Conservation (phyloP, 1,140 invertebrate genomes). For the Dufourea novaeangliae region DNA sequence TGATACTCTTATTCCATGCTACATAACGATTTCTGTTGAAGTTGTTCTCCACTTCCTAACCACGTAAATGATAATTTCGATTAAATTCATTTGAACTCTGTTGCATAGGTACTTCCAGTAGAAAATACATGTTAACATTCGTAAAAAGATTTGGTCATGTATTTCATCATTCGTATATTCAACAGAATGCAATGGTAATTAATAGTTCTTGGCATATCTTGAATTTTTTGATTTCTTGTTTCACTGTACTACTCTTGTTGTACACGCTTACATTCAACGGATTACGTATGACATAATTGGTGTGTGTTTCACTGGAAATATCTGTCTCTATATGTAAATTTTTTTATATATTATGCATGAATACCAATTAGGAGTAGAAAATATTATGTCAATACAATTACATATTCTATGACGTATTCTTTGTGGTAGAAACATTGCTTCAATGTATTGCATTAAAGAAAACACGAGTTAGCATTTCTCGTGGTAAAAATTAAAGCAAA, state of each 20-base stretch:
- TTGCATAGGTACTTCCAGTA: not conserved
- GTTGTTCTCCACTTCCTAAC: slow-evolving; percentile 40
- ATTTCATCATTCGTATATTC: not conserved
- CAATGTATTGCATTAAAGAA: not conserved
- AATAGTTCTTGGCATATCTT: not conserved
- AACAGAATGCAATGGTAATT: not conserved
- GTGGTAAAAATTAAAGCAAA: too few species aligned
- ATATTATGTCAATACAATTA: not conserved
- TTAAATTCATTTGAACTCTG: not conserved
- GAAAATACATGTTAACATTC: not conserved
- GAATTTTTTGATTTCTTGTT: not conserved
- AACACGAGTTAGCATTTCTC: not conserved
- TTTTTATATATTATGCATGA: not conserved
- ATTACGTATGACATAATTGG: not conserved
- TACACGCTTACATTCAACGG: not conserved
- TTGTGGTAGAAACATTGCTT: not conserved
- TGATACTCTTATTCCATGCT: not conserved
- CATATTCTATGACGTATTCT: too few species aligned
- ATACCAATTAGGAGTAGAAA: not conserved
- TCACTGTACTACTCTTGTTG: not conserved
- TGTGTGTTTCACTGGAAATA: not conserved
- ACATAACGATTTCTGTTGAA: slow-evolving; percentile 1
- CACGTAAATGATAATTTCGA: slow-evolving; percentile 4
- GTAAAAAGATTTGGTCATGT: not conserved
- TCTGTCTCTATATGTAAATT: not conserved